Evolutionary conservation across 2,888 invertebrate genomes (phyloP).

Genomic region (Chrysolina americana): DNA sequence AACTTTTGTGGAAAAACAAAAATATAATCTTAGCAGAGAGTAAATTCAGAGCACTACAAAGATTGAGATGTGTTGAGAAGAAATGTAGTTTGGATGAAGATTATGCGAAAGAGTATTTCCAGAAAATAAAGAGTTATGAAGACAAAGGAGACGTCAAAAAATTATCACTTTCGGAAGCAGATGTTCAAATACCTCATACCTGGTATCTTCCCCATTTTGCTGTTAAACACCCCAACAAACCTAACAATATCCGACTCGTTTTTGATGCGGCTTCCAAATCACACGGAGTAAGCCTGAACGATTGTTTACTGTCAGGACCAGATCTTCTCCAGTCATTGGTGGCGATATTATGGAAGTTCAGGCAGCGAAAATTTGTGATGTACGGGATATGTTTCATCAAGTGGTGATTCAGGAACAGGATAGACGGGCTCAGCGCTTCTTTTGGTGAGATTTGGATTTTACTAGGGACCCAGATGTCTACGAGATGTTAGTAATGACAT

Average conservation of each 20-base stretch:
- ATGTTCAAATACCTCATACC: neutral
- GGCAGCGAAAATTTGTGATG: neutral
- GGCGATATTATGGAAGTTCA: conserved; percentile 8
- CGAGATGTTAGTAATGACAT: conserved; percentile 2
- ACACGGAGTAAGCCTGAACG: neutral
- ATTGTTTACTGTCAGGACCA: conserved; percentile 5
- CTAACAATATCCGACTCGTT: neutral
- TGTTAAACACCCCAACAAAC: neutral
- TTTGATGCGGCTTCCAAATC: neutral
- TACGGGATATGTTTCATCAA: conserved; percentile 26
- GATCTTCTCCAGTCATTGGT: conserved; percentile 21
- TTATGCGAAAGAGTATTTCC: neutral
- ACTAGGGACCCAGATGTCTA: neutral
- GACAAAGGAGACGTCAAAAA: neutral
- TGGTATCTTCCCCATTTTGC: conserved; percentile 17
- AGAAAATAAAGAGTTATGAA: neutral
- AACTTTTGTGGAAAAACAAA: neutral
- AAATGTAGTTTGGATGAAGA: conserved; percentile 1
- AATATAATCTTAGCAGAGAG: neutral
- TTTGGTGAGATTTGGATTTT: neutral
- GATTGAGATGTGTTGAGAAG: conserved; percentile 9
- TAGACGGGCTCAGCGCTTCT: neutral
- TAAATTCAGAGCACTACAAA: conserved; percentile 8
- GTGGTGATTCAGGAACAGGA: conserved; percentile 9
- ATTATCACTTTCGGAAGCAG: neutral